phyloP scores from a whole-genome alignment of 2,113 vertebrate genomes.

The Euleptes europaea region DNA sequence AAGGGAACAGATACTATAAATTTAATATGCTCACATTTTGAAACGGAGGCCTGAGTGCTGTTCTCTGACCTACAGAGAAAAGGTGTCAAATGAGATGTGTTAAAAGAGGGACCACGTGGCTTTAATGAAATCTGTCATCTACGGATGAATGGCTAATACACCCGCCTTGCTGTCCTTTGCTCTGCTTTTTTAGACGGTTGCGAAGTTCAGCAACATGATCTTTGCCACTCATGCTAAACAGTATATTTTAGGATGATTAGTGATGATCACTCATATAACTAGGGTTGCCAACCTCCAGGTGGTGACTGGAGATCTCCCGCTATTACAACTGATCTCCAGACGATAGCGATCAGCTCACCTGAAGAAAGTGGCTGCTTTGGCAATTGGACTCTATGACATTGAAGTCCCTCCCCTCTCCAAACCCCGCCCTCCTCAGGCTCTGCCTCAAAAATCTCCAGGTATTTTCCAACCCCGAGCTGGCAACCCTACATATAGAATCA shows the following conservation, averaged over 20 bases:
- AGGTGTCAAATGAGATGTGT: conserved; percentile 44
- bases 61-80: conserved; percentile 23
- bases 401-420: too few species aligned
- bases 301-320: too few species aligned
- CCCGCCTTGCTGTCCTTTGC: background rate
- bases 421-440: too few species aligned
- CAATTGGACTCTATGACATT: too few species aligned
- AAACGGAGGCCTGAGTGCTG: background rate
- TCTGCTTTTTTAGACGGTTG: conserved; percentile 24
- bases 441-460: too few species aligned
- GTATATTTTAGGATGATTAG: background rate
- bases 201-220: conserved; percentile 24
- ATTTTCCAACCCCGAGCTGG: too few species aligned
- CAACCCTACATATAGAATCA: too few species aligned
- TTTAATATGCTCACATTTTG: background rate
- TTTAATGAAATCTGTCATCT: conserved; percentile 41
- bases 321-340: too few species aligned
- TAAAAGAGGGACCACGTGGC: background rate
- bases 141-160: conserved; percentile 1
- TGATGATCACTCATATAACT: background rate
- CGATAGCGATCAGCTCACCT: too few species aligned
- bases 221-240: background rate
- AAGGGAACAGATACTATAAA: conserved; percentile 17
- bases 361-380: too few species aligned
- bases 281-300: too few species aligned